These are phyloP conservation scores for Salvelinus sp. DNA, from an alignment of 2,113 vertebrate genomes.

Conservation along the genomic window DNA sequence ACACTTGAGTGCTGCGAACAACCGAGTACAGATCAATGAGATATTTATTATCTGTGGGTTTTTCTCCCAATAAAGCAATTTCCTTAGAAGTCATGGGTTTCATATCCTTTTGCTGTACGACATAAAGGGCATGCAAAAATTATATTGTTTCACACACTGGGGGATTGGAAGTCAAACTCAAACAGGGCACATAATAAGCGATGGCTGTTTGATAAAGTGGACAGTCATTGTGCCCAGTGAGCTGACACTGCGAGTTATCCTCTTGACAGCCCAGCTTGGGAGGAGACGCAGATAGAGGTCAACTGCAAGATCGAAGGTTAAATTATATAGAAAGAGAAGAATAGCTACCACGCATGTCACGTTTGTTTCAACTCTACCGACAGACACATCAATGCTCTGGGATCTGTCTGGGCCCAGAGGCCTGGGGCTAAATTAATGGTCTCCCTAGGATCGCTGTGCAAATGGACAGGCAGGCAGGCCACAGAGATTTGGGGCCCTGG, in stretches of 20 bases:
- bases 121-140: background rate
- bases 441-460: constrained; percentile 2
- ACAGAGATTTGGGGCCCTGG: background rate
- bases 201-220: background rate
- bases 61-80: background rate
- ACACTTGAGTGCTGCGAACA: too few species aligned
- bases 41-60: background rate
- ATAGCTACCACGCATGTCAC: background rate
- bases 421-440: constrained; percentile 12
- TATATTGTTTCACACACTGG: background rate
- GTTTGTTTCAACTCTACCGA: background rate
- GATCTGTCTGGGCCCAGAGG: constrained; percentile 11
- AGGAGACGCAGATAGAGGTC: background rate
- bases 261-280: background rate
- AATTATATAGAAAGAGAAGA: too few species aligned
- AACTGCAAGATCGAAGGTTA: background rate
- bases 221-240: constrained; percentile 10
- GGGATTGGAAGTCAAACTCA: background rate
- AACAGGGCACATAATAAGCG: background rate
- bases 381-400: background rate
- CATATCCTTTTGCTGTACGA: background rate
- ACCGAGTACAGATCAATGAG: background rate
- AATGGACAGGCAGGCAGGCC: constrained; percentile 8
- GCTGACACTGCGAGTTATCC: constrained; percentile 4
- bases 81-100: background rate